Evolutionary conservation across 2,113 vertebrate genomes (phyloP).

Genomic region (Syngnathus typhle): DNA sequence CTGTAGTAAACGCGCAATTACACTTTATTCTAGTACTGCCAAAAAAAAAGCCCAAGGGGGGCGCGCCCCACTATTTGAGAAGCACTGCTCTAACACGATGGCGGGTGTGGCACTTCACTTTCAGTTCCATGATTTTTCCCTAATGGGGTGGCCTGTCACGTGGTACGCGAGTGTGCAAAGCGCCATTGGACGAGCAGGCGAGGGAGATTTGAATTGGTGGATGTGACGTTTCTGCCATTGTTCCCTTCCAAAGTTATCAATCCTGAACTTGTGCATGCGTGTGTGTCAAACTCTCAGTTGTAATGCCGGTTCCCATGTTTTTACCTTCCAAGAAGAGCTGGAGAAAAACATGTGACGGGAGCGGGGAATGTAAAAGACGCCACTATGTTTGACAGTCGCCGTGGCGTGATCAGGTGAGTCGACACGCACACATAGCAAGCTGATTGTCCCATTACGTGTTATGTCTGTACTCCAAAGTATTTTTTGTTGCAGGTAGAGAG

Average conservation of each 20-base stretch:
- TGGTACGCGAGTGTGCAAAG: no score
- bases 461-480: slow-evolving; percentile 56
- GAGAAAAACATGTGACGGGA: slow-evolving; percentile 66
- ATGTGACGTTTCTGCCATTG: neutral
- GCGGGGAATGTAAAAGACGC: slow-evolving; percentile 63
- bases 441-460: slow-evolving; percentile 50
- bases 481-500: neutral
- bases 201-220: no score
- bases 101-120: no score
- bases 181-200: no score
- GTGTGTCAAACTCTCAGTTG: slow-evolving; percentile 59
- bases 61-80: no score
- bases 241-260: slow-evolving; percentile 5
- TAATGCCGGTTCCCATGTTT: slow-evolving; percentile 57
- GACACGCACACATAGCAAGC: slow-evolving; percentile 51
- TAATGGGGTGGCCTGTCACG: no score
- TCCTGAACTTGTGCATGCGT: slow-evolving; percentile 30
- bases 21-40: no score
- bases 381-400: slow-evolving; percentile 76
- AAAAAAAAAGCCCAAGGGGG: no score
- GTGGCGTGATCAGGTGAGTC: slow-evolving; percentile 75
- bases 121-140: no score
- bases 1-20: no score
- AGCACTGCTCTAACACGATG: no score
- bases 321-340: slow-evolving; percentile 64